Percentiles rank a stretch among this genome's conserved stretches.
phyloP scores from a whole-genome alignment of 2,113 vertebrate genomes.

The Panthera uncia region DNA sequence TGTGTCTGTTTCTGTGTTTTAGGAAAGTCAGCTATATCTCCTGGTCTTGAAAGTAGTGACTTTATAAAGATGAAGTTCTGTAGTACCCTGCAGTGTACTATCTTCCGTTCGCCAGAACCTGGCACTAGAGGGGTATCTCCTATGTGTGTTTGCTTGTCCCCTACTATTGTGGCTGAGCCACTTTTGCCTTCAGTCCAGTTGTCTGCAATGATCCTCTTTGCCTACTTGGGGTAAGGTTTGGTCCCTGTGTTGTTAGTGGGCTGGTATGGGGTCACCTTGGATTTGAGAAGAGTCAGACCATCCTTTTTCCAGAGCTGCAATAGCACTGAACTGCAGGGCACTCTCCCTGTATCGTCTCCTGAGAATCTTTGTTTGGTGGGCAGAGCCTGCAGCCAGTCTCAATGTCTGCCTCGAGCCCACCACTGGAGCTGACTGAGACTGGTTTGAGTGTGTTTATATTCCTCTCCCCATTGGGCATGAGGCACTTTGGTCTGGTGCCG shows the following conservation, averaged over 20 bases:
- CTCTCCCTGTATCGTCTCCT: neutral
- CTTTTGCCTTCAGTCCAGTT: neutral
- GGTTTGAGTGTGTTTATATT: neutral
- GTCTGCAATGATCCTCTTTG: neutral
- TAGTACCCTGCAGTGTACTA: neutral
- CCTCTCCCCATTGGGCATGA: neutral
- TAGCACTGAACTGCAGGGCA: neutral
- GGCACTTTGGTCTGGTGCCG: neutral
- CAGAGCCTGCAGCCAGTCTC: neutral
- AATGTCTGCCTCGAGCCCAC: neutral
- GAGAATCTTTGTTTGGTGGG: neutral
- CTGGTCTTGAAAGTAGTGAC: neutral
- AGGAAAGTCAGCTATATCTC: neutral
- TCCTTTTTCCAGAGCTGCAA: neutral
- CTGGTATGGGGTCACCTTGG: neutral
- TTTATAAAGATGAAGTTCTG: neutral
- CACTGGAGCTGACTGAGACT: neutral
- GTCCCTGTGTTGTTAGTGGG: neutral
- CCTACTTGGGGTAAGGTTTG: neutral
- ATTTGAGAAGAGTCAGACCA: neutral
- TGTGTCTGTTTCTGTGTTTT: neutral
- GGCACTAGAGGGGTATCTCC: neutral
- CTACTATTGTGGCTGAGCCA: neutral
- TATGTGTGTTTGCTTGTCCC: neutral
- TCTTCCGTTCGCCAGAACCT: neutral